phyloP scores from a whole-genome alignment of 2,113 vertebrate genomes.

The Paramormyrops kingsleyae region DNA sequence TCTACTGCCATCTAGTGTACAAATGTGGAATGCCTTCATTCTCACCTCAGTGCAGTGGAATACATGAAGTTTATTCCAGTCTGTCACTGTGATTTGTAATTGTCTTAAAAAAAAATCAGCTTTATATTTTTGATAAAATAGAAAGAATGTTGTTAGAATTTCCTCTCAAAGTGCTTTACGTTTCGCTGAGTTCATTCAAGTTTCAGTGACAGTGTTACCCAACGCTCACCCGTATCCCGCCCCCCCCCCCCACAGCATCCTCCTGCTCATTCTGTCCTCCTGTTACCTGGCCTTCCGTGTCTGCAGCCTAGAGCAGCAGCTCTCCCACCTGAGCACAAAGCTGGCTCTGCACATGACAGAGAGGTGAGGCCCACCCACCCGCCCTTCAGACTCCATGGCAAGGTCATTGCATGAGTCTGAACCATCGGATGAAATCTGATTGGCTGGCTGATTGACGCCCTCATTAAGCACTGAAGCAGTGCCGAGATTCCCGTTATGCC shows the following conservation, averaged over 20 bases:
- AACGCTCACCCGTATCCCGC: background rate
- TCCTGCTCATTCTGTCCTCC: constrained; percentile 80
- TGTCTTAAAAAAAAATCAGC: background rate
- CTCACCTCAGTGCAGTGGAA: background rate
- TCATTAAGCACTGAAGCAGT: background rate
- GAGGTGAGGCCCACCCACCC: constrained; percentile 45
- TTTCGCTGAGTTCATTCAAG: background rate
- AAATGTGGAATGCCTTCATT: constrained; percentile 21
- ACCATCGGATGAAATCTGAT: background rate
- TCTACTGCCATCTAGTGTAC: constrained; percentile 44
- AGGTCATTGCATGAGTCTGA: background rate
- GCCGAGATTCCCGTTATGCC: background rate
- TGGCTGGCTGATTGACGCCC: background rate
- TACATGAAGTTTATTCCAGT: background rate
- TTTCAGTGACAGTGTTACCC: background rate
- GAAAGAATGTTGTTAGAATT: background rate
- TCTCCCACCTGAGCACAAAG: constrained; percentile 68
- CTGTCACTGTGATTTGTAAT: background rate
- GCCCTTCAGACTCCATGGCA: background rate
- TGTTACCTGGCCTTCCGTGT: constrained; percentile 89
- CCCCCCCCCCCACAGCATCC: constrained; percentile 55
- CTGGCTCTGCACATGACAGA: constrained; percentile 57
- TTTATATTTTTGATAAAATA: background rate
- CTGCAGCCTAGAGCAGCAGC: constrained; percentile 84
- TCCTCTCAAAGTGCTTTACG: background rate